phyloP scores from a whole-genome alignment of 2,113 vertebrate genomes.

The Fregetta grallaria region DNA sequence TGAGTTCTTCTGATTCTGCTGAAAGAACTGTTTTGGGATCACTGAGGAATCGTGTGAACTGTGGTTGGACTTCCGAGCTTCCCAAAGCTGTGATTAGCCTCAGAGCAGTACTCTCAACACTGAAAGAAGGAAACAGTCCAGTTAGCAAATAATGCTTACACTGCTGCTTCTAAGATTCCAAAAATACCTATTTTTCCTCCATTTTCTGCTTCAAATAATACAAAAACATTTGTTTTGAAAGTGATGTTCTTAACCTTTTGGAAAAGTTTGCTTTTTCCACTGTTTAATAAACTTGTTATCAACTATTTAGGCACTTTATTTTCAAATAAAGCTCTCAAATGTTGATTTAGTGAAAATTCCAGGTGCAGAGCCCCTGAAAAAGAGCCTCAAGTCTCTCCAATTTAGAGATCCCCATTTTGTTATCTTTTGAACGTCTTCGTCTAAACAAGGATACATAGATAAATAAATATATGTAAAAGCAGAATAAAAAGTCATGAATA shows the following conservation, averaged over 20 bases:
- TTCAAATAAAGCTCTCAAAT: not conserved
- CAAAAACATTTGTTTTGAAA: not conserved
- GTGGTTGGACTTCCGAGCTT: constrained; percentile 95
- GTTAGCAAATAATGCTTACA: not conserved
- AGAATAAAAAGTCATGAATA: not conserved
- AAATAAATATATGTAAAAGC: not conserved
- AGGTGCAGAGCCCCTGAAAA: not conserved
- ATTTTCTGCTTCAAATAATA: not conserved
- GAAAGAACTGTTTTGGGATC: constrained; percentile 97
- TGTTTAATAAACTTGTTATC: not conserved
- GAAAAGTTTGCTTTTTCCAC: not conserved
- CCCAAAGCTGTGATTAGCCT: constrained; percentile 94
- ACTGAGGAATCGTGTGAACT: constrained; percentile 96
- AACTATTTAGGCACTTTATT: not conserved
- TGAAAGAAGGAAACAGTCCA: constrained; percentile 54
- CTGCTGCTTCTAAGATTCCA: not conserved
- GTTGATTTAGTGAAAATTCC: not conserved
- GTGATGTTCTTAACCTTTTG: not conserved
- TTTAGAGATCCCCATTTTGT: not conserved
- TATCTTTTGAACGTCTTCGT: not conserved
- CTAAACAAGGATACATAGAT: not conserved
- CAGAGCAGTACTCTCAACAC: constrained; percentile 95
- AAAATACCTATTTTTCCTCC: not conserved
- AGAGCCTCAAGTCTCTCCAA: not conserved
- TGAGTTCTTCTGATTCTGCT: constrained; percentile 95